Conservation (phyloP, 2,888 invertebrate species). For the Augochlorella aurata region DNA sequence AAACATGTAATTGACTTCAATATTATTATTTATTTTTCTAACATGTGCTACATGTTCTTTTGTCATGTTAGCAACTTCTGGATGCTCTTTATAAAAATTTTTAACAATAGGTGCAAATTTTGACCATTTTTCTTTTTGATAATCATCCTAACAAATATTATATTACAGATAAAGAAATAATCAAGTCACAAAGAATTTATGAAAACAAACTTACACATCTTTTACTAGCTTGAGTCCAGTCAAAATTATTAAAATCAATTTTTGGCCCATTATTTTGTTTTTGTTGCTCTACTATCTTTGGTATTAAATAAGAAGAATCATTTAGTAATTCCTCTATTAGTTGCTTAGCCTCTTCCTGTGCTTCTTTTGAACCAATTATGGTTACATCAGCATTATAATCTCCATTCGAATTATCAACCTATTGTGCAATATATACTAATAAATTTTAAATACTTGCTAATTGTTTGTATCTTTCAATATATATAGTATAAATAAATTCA, state of each 20-base stretch:
- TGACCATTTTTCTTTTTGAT: slow-evolving; percentile 85
- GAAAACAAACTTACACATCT: too few species aligned
- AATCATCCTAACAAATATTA: slow-evolving; percentile 62
- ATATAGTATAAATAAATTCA: too few species aligned
- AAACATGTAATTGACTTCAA: slow-evolving; percentile 88
- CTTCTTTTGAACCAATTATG: slow-evolving; percentile 83
- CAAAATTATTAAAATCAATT: slow-evolving; percentile 75
- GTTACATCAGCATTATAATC: slow-evolving; percentile 81
- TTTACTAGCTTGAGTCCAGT: slow-evolving; percentile 85
- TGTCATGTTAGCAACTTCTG: slow-evolving; percentile 86
- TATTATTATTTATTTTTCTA: slow-evolving; percentile 87
- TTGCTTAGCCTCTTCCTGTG: slow-evolving; percentile 82
- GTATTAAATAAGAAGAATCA: slow-evolving; percentile 25
- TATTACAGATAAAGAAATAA: slow-evolving; percentile 26
- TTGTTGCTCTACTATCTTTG: background rate
- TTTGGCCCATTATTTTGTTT: background rate
- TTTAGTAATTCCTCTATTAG: slow-evolving; percentile 80
- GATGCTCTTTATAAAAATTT: slow-evolving; percentile 92
- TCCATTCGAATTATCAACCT: slow-evolving; percentile 77
- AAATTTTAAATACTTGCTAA: background rate
- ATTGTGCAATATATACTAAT: slow-evolving; percentile 20
- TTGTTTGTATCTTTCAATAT: background rate
- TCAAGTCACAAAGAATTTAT: slow-evolving; percentile 9
- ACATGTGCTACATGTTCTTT: slow-evolving; percentile 86
- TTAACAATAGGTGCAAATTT: slow-evolving; percentile 88